Base-by-base conservation (phyloP, 2,888 invertebrate species). In the Sphaerophoria taeniata region DNA sequence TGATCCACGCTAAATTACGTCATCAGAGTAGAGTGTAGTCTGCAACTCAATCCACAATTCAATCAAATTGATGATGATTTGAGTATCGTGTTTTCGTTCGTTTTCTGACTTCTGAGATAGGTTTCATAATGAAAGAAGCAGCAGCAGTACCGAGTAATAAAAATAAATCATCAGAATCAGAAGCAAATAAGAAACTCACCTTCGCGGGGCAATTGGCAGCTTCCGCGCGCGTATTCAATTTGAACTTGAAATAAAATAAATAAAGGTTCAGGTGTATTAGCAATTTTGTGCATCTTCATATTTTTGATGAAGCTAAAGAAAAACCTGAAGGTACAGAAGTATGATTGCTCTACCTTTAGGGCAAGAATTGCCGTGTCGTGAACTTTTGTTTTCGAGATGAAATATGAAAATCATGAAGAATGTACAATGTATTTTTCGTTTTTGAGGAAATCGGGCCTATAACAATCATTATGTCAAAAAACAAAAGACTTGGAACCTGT, bases 151-250 rank as follows among this genome's bases (percentile, higher is more conserved):
- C 31, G 24, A 73, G 12, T 34, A 33, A 6, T 14, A 14, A 0
- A 12, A 39, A 7, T 9, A 9, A 43, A 39, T 45, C 56, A 63
- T 45, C 65, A 74, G 14, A 65, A 65, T 31, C 49, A 71, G 65
- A 69, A 69, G 55, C 61, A 47, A 61, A 67, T 16, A 34, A 74
- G 61, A 63, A 16, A 53, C 69, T 39, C 43, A 69, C n/a, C 43
- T 63, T 55, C 73, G 39, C 47, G 51, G 12, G 24, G 56, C 77
- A 72, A 82, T 81, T 72, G 74, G 43, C 63, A 71, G 83, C 74
- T 75, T 83, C 82, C 74, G 74, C 72, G 77, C 77, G 78, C 79
- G 65, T 74, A 74, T 83, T 81, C 72, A 72, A 82, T 72, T 78
- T 82, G 76, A 70, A 83, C 56, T 31, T 83, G 69, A 63, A 81